phyloP scores from a whole-genome alignment of 2,888 invertebrate genomes.

The Spilarctia lutea region DNA sequence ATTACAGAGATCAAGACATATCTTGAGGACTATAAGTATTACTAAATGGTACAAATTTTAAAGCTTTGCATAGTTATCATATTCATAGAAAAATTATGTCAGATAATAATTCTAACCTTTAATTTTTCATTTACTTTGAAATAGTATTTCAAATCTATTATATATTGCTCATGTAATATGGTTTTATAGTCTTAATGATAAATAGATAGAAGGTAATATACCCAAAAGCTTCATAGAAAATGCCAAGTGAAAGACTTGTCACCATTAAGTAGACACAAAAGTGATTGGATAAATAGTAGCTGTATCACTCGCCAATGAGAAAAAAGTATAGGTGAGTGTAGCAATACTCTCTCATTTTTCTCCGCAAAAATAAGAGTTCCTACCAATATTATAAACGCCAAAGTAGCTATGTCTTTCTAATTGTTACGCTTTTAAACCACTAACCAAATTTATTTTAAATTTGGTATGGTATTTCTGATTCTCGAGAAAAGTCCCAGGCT shows the following conservation, averaged over 20 bases:
- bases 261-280: not conserved
- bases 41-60: constrained; percentile 28
- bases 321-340: not conserved
- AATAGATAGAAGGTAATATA: not conserved
- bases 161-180: constrained; percentile 35
- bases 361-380: no score
- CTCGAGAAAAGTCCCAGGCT: not conserved
- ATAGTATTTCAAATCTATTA: constrained; percentile 24
- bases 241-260: not conserved
- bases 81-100: constrained; percentile 3
- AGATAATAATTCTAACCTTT: constrained; percentile 7
- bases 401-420: not conserved
- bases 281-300: not conserved
- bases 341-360: no score
- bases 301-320: not conserved
- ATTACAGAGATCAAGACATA: no score
- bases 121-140: constrained; percentile 14
- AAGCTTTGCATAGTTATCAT: constrained; percentile 34
- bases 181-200: constrained; percentile 4
- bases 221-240: not conserved
- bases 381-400: no score
- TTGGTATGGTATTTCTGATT: not conserved
- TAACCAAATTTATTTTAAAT: not conserved
- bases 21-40: not conserved
- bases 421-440: not conserved